Evolutionary conservation across 2,888 invertebrate genomes (phyloP).

Genomic region (Blastobasis lacticolella): DNA sequence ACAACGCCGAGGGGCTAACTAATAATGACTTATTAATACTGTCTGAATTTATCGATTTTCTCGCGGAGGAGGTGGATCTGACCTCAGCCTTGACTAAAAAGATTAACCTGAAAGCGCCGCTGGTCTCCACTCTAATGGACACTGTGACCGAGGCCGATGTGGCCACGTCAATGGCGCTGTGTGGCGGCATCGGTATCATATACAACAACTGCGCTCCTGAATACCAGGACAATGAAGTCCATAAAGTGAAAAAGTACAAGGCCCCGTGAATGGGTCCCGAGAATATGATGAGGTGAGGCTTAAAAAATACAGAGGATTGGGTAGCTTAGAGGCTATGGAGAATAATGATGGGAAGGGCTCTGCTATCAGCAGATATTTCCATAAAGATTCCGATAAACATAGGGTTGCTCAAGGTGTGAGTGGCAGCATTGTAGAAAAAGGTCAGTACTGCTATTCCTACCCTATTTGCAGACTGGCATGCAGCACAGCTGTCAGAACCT

Average conservation of each 20-base stretch:
- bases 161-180: slow-evolving; percentile 93
- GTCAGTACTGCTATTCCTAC: slow-evolving; percentile 96
- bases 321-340: slow-evolving; percentile 98
- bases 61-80: too few relatives aligned
- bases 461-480: slow-evolving; percentile 95
- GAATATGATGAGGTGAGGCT: slow-evolving; percentile 98
- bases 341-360: slow-evolving; percentile 87
- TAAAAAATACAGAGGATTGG: slow-evolving; percentile 99
- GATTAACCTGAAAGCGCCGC: slow-evolving; percentile 99
- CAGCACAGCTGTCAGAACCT: slow-evolving; percentile 98
- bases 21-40: too few relatives aligned
- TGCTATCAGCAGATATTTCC: slow-evolving; percentile 88
- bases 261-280: slow-evolving; percentile 98
- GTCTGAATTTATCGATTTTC: too few relatives aligned
- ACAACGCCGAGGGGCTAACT: too few relatives aligned
- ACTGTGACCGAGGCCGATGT: slow-evolving; percentile 97
- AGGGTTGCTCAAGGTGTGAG: slow-evolving; percentile 99
- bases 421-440: slow-evolving; percentile 98
- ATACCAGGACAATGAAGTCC: too few relatives aligned
- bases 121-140: too few relatives aligned
- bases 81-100: too few relatives aligned
- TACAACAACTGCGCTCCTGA: slow-evolving; percentile 96
- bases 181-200: slow-evolving; percentile 99
- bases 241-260: too few relatives aligned
- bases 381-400: slow-evolving; percentile 94